A percentile compares a stretch with the other conserved stretches of the same genome.
phyloP scores from a whole-genome alignment of 2,888 invertebrate species.

The Polylopha cassiicola region DNA sequence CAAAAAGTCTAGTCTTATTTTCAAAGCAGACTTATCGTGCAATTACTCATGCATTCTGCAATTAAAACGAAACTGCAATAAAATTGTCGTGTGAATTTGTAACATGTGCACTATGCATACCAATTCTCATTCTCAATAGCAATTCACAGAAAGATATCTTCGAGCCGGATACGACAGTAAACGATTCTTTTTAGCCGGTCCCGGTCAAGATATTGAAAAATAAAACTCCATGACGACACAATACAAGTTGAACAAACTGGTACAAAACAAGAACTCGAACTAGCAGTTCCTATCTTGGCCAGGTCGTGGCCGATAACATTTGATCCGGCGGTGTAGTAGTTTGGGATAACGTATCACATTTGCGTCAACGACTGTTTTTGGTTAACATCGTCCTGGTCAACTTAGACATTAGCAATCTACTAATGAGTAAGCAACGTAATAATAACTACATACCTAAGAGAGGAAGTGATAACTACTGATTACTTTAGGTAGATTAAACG shows the following conservation, averaged over 20 bases:
- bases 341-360: slow-evolving; percentile 67
- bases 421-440: slow-evolving; percentile 4
- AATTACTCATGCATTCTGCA: slow-evolving; percentile 2
- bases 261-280: slow-evolving; percentile 46
- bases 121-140: slow-evolving; percentile 32
- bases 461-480: slow-evolving; percentile 31
- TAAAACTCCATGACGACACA: slow-evolving; percentile 51
- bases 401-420: slow-evolving; percentile 1
- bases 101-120: slow-evolving; percentile 36
- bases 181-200: slow-evolving; percentile 45
- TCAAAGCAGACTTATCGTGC: not conserved
- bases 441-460: slow-evolving; percentile 12
- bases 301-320: slow-evolving; percentile 56
- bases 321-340: slow-evolving; percentile 60
- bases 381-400: slow-evolving; percentile 8
- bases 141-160: slow-evolving; percentile 41
- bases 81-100: slow-evolving; percentile 32
- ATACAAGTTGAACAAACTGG: slow-evolving; percentile 68
- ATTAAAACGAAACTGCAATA: slow-evolving; percentile 6
- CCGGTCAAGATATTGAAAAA: slow-evolving; percentile 51
- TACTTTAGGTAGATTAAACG: slow-evolving; percentile 35
- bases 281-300: slow-evolving; percentile 40
- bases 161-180: slow-evolving; percentile 44
- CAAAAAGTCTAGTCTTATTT: slow-evolving; percentile 3
- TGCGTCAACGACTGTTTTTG: slow-evolving; percentile 59